Conservation (phyloP, 2,888 invertebrate species). For the Aporophyla lueneburgensis region DNA sequence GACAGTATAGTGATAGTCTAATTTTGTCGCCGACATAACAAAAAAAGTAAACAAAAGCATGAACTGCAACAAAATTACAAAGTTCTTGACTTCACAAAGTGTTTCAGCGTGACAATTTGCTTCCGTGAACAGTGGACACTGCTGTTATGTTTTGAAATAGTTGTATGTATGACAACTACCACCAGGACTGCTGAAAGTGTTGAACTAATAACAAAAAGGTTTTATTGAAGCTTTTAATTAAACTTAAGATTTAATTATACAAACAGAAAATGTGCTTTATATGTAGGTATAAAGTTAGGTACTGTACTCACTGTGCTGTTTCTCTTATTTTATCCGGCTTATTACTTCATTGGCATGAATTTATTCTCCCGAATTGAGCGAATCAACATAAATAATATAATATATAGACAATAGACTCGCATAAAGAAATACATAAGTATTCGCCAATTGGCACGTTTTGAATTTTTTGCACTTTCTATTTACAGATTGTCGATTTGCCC, state of each 20-base stretch:
- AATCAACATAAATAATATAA: no score
- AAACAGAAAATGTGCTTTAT: background rate
- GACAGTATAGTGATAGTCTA: conserved; percentile 15
- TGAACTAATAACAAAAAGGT: background rate
- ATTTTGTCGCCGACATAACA: conserved; percentile 11
- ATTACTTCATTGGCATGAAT: no score
- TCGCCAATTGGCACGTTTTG: no score
- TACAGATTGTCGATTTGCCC: no score
- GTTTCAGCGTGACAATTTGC: background rate
- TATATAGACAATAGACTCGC: no score
- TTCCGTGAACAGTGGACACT: background rate
- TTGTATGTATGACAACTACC: background rate
- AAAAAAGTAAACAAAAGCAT: background rate
- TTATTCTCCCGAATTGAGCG: no score
- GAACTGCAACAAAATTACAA: conserved; percentile 32
- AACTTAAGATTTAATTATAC: background rate
- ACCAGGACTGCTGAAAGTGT: background rate
- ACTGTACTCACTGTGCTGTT: background rate
- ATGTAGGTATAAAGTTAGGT: background rate
- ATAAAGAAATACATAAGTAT: no score
- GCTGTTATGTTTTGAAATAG: background rate
- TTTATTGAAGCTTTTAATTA: background rate
- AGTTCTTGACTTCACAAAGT: conserved; percentile 22
- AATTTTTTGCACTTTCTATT: no score
- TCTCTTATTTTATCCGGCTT: background rate